Percentiles rank a stretch among this genome's conserved stretches.
phyloP scores from a whole-genome alignment of 2,888 invertebrate genomes.

The Cantharis rufa region DNA sequence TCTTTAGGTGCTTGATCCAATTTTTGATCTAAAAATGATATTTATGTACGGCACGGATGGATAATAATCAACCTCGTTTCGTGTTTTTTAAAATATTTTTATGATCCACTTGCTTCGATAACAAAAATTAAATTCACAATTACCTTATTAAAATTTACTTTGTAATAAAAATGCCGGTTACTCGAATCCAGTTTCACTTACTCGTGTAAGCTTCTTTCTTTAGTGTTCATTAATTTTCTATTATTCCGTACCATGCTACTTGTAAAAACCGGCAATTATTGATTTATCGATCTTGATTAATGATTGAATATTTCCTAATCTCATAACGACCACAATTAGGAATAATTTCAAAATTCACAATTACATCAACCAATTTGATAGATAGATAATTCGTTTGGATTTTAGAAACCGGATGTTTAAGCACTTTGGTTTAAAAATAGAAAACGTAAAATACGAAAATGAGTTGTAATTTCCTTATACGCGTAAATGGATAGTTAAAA shows the following conservation, averaged over 20 bases:
- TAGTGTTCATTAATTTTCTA: background rate
- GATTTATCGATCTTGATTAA: background rate
- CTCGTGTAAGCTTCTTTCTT: background rate
- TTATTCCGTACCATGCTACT: background rate
- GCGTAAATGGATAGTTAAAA: background rate
- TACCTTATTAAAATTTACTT: background rate
- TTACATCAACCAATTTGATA: background rate
- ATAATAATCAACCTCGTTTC: background rate
- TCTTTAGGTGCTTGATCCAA: background rate
- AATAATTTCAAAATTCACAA: background rate
- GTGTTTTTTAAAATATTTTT: background rate
- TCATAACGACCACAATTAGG: background rate
- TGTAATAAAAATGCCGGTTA: background rate
- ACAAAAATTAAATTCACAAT: background rate
- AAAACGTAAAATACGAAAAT: background rate
- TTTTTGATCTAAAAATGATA: background rate
- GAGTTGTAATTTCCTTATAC: background rate
- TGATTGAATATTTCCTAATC: background rate
- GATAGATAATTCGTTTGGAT: background rate
- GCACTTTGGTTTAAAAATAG: background rate
- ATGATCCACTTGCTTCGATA: background rate
- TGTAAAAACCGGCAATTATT: background rate
- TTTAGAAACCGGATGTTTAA: background rate
- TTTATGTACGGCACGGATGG: background rate
- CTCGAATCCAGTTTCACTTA: background rate